Conservation (phyloP, 2,888 invertebrate genomes). For the Chirona hameri region DNA sequence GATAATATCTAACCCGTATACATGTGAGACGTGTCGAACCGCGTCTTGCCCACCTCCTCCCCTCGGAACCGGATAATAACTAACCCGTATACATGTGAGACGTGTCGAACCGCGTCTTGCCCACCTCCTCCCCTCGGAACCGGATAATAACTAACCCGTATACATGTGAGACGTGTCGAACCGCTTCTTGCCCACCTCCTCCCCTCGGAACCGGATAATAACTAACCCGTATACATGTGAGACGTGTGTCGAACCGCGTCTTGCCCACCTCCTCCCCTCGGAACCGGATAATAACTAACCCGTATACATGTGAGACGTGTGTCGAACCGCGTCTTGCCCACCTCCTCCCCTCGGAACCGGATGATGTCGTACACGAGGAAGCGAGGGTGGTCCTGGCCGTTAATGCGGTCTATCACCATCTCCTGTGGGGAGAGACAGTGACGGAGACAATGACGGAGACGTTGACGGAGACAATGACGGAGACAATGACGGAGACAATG, state of each 20-base stretch:
- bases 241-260: constrained; percentile 63
- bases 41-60: constrained; percentile 67
- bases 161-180: constrained; percentile 56
- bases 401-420: constrained; percentile 79
- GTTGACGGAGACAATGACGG: too few species aligned
- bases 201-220: constrained; percentile 76
- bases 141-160: constrained; percentile 59
- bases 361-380: constrained; percentile 95
- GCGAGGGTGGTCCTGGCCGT: constrained; percentile 70
- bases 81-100: too few species aligned
- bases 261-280: constrained; percentile 74
- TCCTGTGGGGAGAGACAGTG: constrained; percentile 59
- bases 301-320: constrained; percentile 69
- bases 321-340: constrained; percentile 73
- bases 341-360: constrained; percentile 70
- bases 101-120: constrained; percentile 67
- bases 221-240: too few species aligned
- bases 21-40: constrained; percentile 58
- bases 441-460: too few species aligned
- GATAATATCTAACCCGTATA: constrained; percentile 56
- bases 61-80: constrained; percentile 76
- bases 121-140: constrained; percentile 74
- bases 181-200: constrained; percentile 68
- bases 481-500: neutral
- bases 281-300: constrained; percentile 45